phyloP scores from a whole-genome alignment of 1,140 invertebrate species.

The Diabrotica virgifera region DNA sequence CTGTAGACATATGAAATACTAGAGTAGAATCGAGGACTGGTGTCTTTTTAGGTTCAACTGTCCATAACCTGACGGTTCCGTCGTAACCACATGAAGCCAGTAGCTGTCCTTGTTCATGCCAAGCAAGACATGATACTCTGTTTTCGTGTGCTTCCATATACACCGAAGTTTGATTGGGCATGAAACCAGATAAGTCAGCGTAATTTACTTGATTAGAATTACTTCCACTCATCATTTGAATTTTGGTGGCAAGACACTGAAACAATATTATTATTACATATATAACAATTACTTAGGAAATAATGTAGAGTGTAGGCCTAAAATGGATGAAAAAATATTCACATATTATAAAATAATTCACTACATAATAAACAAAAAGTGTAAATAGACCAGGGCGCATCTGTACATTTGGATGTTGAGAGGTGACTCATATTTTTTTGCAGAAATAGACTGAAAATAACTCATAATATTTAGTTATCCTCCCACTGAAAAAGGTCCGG shows the following conservation, averaged over 20 bases:
- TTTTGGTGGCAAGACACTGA: constrained; percentile 41
- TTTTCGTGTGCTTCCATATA: constrained; percentile 59
- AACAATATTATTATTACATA: neutral
- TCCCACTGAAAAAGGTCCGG: no score
- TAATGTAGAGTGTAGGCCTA: no score
- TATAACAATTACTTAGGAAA: no score
- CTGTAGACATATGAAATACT: constrained; percentile 56
- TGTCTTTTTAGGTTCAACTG: constrained; percentile 46
- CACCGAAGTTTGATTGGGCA: constrained; percentile 48
- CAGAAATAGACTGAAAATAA: no score
- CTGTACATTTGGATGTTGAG: no score
- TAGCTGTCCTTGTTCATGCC: constrained; percentile 48
- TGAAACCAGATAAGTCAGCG: constrained; percentile 51
- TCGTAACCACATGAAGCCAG: constrained; percentile 62
- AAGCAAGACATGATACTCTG: constrained; percentile 46
- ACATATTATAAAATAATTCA: no score
- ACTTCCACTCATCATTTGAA: constrained; percentile 35
- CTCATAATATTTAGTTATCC: no score
- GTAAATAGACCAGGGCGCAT: no score
- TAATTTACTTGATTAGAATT: constrained; percentile 46
- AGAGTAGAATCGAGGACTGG: constrained; percentile 56
- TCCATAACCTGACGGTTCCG: constrained; percentile 66
- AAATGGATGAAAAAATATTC: no score
- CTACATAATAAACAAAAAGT: no score
- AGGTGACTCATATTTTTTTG: no score